Percentiles rank a stretch among this genome's conserved stretches.
These are phyloP conservation scores for Microchrysa polita DNA, from an alignment of 2,888 invertebrate genomes.

Conservation along the genomic window DNA sequence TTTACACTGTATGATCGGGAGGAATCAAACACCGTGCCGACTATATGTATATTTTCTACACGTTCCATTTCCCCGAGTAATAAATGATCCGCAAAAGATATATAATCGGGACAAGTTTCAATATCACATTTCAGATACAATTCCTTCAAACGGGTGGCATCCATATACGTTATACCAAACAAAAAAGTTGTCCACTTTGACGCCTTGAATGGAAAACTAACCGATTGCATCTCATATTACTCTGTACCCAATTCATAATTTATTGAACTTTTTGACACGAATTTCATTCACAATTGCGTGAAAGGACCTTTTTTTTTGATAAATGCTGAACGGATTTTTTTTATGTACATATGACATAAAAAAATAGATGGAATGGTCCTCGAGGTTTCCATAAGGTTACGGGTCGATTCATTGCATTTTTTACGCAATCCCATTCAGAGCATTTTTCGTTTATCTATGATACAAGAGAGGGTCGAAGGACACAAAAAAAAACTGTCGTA, in stretches of 20 bases:
- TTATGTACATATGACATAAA: not conserved
- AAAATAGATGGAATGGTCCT: conserved; percentile 12
- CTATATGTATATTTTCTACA: no score
- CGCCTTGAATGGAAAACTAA: conserved; percentile 39
- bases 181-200: conserved; percentile 21
- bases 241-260: conserved; percentile 14
- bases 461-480: not conserved
- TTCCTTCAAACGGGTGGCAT: not conserved
- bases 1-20: no score
- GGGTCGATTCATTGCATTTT: conserved; percentile 26
- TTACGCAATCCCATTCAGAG: conserved; percentile 8
- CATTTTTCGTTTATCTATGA: not conserved
- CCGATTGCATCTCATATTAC: conserved; percentile 37
- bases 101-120: conserved; percentile 2
- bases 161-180: no score
- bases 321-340: conserved; percentile 12
- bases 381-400: not conserved
- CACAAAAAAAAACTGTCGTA: not conserved
- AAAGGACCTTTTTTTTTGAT: not conserved
- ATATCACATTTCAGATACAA: conserved; percentile 19
- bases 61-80: not conserved
- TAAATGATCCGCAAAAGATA: conserved; percentile 25
- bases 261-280: conserved; percentile 32
- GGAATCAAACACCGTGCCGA: no score
- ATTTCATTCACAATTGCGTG: conserved; percentile 32